These are phyloP conservation scores for Rhodinocichla rosea DNA, from an alignment of 2,113 vertebrate genomes.

Conservation along the genomic window DNA sequence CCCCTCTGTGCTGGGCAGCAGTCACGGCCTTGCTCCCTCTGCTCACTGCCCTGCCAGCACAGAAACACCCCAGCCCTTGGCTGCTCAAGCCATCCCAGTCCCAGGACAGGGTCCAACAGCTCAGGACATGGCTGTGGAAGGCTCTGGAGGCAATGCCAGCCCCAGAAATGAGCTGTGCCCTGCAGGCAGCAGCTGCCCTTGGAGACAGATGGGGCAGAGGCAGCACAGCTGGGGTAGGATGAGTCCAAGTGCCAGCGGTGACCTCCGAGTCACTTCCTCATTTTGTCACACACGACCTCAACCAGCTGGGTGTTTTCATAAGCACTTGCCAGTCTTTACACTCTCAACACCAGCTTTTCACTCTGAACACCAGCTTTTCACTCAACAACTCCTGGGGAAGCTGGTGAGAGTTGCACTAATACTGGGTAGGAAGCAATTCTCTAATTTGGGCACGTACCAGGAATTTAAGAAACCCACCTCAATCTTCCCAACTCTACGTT, in stretches of 20 bases:
- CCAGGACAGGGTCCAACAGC: background rate
- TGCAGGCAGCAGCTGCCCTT: background rate
- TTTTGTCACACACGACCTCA: background rate
- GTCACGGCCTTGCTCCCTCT: background rate
- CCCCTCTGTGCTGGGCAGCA: background rate
- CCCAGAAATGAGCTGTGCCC: background rate
- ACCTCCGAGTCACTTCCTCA: background rate
- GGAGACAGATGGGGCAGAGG: background rate
- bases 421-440: background rate
- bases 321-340: background rate
- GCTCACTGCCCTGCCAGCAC: background rate
- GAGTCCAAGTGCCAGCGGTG: background rate
- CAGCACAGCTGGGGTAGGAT: background rate
- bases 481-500: background rate
- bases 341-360: background rate
- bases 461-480: background rate
- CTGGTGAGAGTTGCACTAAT: background rate
- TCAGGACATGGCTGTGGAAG: background rate
- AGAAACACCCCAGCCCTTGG: background rate
- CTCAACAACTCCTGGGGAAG: background rate
- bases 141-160: background rate
- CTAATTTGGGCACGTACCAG: rapidly evolving
- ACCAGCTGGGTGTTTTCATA: background rate
- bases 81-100: background rate
- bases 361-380: background rate